Base-by-base conservation (phyloP, 2,797 vertebrate genomes). In the Galaxias olidus region DNA sequence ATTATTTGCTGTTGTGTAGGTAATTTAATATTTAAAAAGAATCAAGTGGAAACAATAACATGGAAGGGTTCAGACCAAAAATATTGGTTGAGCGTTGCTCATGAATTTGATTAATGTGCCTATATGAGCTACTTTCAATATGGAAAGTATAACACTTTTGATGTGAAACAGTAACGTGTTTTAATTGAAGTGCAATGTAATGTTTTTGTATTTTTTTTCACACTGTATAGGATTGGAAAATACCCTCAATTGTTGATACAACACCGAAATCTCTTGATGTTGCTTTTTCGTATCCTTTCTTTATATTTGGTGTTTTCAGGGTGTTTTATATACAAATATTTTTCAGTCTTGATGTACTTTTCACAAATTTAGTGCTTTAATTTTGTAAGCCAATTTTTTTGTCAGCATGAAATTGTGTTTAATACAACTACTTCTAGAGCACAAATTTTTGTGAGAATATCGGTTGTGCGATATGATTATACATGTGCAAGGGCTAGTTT, bases 311-410 rank as follows among this genome's bases (percentile, higher is more conserved):
- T 88, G 83, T 91, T 91, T 89, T 66, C 89, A 90, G 82, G 80
- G 80, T 90, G 89, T 91, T 93, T 93, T 92, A 78, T 92, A 91
- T 86, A 6, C 85, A 81, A 87, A 86, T 89, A 90, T 92, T 93
- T 86, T 93, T 90, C 91, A 89, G 88, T 86, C 87, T 90, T 65
- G 81, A 86, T 89, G 86, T 90, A 84, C 78, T 87, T 85, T 87
- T 86, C 68, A 47, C 49, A 73, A 86, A 84, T 83, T 80, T 86
- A 84, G 80, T 79, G 84, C 85, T 88, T 90, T 88, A 82, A 88
- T 91, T 91, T 90, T 90, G 86, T 90, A 90, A 85, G 66, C 88
- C 87, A 77, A 63, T 40, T 84, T 91, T 86, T 88, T 88, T 86
- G 90, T 91, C 88, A 76, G 92, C 90, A 93, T 92, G 90, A 86